Conservation (phyloP, 2,888 invertebrate genomes). For the Melipona beecheii region DNA sequence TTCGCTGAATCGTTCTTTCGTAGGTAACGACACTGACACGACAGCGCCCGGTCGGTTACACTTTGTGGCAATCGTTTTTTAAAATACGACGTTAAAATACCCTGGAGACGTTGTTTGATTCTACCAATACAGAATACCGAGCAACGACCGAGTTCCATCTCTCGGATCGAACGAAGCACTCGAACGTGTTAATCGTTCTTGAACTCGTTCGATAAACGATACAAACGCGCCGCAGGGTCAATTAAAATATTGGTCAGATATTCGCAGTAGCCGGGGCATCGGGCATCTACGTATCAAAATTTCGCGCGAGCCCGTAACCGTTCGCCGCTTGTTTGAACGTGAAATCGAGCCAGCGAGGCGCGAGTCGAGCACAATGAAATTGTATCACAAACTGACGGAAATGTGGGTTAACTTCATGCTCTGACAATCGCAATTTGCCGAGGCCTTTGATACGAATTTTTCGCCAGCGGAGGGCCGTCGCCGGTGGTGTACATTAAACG, state of each 20-base stretch:
- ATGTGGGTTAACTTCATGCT: conserved; percentile 51
- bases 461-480: conserved; percentile 2
- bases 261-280: background rate
- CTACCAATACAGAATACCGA: too few species aligned
- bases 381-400: conserved; percentile 54
- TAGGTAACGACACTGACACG: too few species aligned
- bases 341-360: conserved; percentile 44
- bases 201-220: background rate
- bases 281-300: background rate
- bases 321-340: conserved; percentile 38
- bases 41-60: too few species aligned
- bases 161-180: too few species aligned
- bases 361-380: conserved; percentile 38
- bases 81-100: too few species aligned
- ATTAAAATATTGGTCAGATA: conserved; percentile 5
- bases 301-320: background rate
- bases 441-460: conserved; percentile 43
- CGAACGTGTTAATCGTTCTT: background rate
- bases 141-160: too few species aligned
- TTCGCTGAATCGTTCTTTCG: too few species aligned
- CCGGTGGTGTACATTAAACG: conserved; percentile 26
- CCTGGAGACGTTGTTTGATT: too few species aligned
- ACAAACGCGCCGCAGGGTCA: background rate
- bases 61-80: too few species aligned
- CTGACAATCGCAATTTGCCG: conserved; percentile 42